Percentiles rank a stretch among this genome's conserved stretches.
Conservation (phyloP, 1,140 invertebrate genomes). For the Drosophila yakuba region DNA sequence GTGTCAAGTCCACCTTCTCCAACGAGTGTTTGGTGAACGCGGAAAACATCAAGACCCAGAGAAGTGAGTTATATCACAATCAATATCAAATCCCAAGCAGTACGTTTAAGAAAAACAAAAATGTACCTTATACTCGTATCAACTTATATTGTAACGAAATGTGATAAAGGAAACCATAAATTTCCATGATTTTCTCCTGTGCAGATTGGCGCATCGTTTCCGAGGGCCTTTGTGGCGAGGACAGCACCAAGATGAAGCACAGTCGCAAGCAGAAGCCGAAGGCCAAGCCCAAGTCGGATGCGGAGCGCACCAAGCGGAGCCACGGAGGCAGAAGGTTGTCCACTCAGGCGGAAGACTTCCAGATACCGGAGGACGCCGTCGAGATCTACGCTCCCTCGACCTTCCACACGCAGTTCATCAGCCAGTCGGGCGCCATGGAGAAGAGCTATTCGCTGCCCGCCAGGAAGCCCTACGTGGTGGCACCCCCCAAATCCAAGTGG, state of each 20-base stretch:
- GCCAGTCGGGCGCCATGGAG: slow-evolving; percentile 63
- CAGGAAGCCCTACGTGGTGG: slow-evolving; percentile 36
- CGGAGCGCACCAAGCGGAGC: slow-evolving; percentile 63
- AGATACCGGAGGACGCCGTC: slow-evolving; percentile 63
- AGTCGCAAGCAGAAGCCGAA: slow-evolving; percentile 62
- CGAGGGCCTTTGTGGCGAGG: slow-evolving; percentile 75
- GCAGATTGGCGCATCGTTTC: slow-evolving; percentile 76
- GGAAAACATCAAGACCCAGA: slow-evolving; percentile 67
- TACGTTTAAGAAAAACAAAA: no score
- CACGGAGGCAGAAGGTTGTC: slow-evolving; percentile 9
- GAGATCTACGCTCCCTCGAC: slow-evolving; percentile 72
- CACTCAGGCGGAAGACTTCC: slow-evolving; percentile 62
- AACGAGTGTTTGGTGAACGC: slow-evolving; percentile 79
- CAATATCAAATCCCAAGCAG: neutral
- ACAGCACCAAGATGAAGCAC: slow-evolving; percentile 75
- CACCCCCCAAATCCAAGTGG: slow-evolving; percentile 15
- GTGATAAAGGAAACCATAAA: neutral
- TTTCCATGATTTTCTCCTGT: neutral
- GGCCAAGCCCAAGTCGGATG: slow-evolving; percentile 50
- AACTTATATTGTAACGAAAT: neutral
- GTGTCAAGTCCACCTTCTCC: slow-evolving; percentile 76
- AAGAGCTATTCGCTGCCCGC: slow-evolving; percentile 72
- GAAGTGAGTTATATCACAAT: slow-evolving; percentile 43
- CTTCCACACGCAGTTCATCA: slow-evolving; percentile 73
- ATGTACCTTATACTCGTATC: neutral